These are phyloP conservation scores for Steinernema feltiae DNA, from an alignment of 1,140 invertebrate species.

Conservation along the genomic window DNA sequence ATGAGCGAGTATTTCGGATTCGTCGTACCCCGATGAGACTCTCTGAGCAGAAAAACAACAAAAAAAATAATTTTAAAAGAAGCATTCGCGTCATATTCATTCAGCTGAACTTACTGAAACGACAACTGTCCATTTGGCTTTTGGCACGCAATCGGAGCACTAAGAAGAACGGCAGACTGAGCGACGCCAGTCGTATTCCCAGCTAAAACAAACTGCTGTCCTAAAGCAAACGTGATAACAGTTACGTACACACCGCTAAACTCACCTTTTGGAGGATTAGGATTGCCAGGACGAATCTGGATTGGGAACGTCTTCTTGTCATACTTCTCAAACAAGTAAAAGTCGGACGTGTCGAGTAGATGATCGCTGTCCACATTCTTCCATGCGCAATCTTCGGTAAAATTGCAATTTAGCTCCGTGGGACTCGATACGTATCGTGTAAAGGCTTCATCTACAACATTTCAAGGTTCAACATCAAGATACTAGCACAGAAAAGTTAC, in stretches of 20 bases:
- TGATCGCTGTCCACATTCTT: slow-evolving; percentile 28
- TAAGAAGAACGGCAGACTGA: slow-evolving; percentile 30
- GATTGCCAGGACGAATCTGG: slow-evolving; percentile 32
- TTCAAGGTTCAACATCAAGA: neutral
- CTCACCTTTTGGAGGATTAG: slow-evolving; percentile 13
- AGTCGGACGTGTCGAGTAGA: slow-evolving; percentile 33
- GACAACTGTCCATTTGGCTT: slow-evolving; percentile 28
- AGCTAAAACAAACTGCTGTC: slow-evolving; percentile 32
- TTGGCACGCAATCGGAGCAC: slow-evolving; percentile 39
- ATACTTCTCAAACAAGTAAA: slow-evolving; percentile 32
- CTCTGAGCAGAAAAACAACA: too few species aligned
- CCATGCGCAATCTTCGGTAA: slow-evolving; percentile 30
- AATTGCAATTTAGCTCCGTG: slow-evolving; percentile 31
- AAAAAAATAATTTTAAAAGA: too few species aligned
- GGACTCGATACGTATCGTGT: slow-evolving; percentile 17
- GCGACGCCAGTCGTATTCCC: slow-evolving; percentile 33
- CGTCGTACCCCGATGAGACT: neutral
- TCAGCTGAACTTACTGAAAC: slow-evolving; percentile 24
- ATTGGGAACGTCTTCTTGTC: slow-evolving; percentile 31
- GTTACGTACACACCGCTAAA: neutral
- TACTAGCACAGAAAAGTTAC: slow-evolving; percentile 9
- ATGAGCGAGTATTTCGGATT: too few species aligned
- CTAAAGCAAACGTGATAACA: neutral
- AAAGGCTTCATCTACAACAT: slow-evolving; percentile 28
- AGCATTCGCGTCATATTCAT: too few species aligned